These are phyloP conservation scores for Cyrtodaria siliqua DNA, from an alignment of 2,888 invertebrate species.

Conservation along the genomic window DNA sequence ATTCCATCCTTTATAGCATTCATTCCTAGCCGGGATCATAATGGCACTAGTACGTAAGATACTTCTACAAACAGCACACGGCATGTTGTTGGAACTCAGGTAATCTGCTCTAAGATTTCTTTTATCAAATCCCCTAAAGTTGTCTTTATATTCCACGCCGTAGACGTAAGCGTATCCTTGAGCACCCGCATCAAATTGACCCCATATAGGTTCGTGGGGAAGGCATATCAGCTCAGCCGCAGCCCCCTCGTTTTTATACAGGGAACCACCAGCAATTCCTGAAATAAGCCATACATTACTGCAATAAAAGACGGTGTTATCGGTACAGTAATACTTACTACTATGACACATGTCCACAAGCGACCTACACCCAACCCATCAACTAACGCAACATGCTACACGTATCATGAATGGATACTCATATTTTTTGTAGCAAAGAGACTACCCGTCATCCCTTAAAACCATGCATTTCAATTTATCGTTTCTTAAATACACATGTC, in stretches of 20 bases:
- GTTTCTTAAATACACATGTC: no score
- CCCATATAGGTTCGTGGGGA: conserved; percentile 38
- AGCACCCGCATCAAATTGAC: neutral
- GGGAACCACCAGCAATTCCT: conserved; percentile 32
- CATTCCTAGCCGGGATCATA: conserved; percentile 57
- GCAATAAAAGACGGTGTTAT: no score
- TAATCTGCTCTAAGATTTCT: conserved; percentile 34
- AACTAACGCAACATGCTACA: no score
- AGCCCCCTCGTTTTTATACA: conserved; percentile 13
- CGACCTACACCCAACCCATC: no score
- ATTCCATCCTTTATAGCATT: conserved; percentile 60
- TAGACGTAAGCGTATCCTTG: neutral
- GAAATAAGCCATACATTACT: no score
- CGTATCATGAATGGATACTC: no score
- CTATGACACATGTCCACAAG: no score
- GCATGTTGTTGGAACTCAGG: conserved; percentile 40
- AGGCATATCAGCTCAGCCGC: conserved; percentile 46
- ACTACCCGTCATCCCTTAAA: no score
- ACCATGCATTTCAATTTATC: no score
- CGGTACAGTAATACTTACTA: no score
- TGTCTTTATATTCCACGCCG: neutral
- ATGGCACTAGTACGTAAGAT: conserved; percentile 17
- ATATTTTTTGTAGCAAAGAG: no score
- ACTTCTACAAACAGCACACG: conserved; percentile 63
- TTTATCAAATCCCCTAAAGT: neutral